Evolutionary conservation across 2,888 invertebrate species (phyloP), one percentile per base, ranked within the genome.

Genomic region (Eupeodes luniger): DNA sequence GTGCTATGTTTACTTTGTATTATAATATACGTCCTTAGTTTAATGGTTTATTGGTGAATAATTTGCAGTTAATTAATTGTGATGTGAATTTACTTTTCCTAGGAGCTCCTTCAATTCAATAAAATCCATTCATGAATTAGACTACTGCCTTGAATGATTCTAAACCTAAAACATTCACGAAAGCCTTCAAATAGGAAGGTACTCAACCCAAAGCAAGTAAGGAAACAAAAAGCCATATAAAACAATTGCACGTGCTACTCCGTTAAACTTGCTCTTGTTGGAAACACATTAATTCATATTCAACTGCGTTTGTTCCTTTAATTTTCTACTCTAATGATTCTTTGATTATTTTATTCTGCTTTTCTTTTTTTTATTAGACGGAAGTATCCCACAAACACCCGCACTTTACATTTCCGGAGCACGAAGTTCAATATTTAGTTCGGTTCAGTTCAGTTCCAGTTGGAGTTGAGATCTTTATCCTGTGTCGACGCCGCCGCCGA

Each of bases 301-400:
- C 11, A 36, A 36, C 47, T 69, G 40, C 51, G 51, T 27, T 27
- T 66, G 59, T 66, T 51, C 40, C 66, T 70, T 74, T 74, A 74
- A 44, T 67, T 66, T 70, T 49, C 51, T 53, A 72, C 66, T 81
- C 49, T 61, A 85, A 81, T 81, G 47, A 34, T 53, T 61, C 55
- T 74, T 69, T 74, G 61, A 79, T 62, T 84, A 84, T 55, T 74
- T 16, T 16, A 27, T 27, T 3, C 27, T 27, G 27, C 27, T 27
- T 27, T 27, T 27, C 27, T 16, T 53, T 70, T 70, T 36, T 61
- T 10, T 14, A 5, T 47, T 47, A 5, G 36, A n/a, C 53, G 36
- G 76, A 62, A 64, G 47, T 49, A 61, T 16, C 49, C 14, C 59
- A 47, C 44, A 53, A 53, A 72, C 62, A 64, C 55, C 11, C 49